phyloP scores from a whole-genome alignment of 64 coral and sea anemone species.

The Stichodactyla helianthus region DNA sequence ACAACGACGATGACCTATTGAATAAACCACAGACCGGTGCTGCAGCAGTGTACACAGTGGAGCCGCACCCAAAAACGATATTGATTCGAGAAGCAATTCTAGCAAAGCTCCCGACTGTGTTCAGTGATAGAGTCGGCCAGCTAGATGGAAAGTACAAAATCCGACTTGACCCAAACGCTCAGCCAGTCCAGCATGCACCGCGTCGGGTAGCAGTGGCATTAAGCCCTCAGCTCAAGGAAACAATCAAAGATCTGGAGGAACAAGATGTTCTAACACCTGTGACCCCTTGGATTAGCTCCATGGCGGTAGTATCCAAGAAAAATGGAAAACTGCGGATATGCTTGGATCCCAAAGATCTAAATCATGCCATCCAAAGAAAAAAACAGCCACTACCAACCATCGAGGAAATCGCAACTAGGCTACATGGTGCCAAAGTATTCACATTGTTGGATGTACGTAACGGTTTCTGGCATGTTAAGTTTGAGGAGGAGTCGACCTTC shows the following conservation, averaged over 20 bases:
- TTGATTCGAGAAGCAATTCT: slow-evolving; percentile 39
- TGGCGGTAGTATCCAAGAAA: too few species aligned
- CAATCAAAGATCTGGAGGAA: slow-evolving; percentile 6
- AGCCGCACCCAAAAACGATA: not conserved
- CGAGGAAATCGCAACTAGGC: too few species aligned
- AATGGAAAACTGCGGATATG: too few species aligned
- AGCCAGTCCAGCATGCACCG: slow-evolving; percentile 14
- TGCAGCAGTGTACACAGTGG: slow-evolving; percentile 29
- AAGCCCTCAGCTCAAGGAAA: slow-evolving; percentile 28
- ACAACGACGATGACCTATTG: slow-evolving; percentile 23
- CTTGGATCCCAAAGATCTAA: too few species aligned
- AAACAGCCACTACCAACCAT: too few species aligned
- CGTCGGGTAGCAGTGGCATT: slow-evolving; percentile 29
- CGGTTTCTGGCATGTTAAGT: too few species aligned
- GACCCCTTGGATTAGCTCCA: too few species aligned
- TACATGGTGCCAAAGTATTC: too few species aligned
- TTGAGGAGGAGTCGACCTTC: too few species aligned
- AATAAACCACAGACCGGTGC: slow-evolving; percentile 22
- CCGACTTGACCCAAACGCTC: not conserved
- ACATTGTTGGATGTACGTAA: too few species aligned
- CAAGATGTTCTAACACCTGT: slow-evolving; percentile 3
- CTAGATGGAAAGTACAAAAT: slow-evolving; percentile 46
- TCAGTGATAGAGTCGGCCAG: slow-evolving; percentile 33
- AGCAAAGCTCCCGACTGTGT: slow-evolving; percentile 28
- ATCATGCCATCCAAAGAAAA: too few species aligned